phyloP scores from a whole-genome alignment of 1,140 invertebrate species.

The Zaprionus nigranus region DNA sequence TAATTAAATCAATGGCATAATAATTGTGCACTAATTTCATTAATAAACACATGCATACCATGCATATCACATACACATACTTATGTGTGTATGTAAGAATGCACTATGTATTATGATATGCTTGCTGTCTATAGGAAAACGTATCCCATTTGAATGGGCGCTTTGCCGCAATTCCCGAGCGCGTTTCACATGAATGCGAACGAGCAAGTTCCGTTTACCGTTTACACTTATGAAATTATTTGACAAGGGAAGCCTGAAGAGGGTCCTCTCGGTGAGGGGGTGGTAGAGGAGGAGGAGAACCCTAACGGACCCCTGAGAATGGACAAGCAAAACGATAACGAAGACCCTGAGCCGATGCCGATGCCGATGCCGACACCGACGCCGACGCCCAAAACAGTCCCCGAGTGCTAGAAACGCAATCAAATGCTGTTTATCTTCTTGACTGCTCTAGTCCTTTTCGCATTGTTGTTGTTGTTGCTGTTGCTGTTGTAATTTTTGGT shows the following conservation, averaged over 20 bases:
- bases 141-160: constrained; percentile 10
- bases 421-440: constrained; percentile 61
- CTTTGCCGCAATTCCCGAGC: neutral
- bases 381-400: neutral
- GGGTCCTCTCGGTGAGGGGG: neutral
- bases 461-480: constrained; percentile 11
- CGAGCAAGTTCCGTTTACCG: constrained; percentile 10
- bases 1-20: neutral
- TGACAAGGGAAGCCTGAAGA: neutral
- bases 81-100: too few relatives aligned
- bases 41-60: neutral
- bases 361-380: neutral
- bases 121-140: neutral
- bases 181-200: neutral
- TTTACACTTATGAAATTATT: constrained; percentile 34
- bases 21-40: neutral
- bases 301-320: constrained; percentile 10
- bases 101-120: too few relatives aligned
- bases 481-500: constrained; percentile 26
- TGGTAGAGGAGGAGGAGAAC: neutral
- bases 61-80: neutral
- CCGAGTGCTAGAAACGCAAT: constrained; percentile 41
- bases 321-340: constrained; percentile 16
- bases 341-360: neutral
- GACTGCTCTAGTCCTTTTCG: constrained; percentile 35